These are phyloP conservation scores for Dinoponera quadriceps DNA, from an alignment of 1,140 invertebrate species.

Conservation along the genomic window DNA sequence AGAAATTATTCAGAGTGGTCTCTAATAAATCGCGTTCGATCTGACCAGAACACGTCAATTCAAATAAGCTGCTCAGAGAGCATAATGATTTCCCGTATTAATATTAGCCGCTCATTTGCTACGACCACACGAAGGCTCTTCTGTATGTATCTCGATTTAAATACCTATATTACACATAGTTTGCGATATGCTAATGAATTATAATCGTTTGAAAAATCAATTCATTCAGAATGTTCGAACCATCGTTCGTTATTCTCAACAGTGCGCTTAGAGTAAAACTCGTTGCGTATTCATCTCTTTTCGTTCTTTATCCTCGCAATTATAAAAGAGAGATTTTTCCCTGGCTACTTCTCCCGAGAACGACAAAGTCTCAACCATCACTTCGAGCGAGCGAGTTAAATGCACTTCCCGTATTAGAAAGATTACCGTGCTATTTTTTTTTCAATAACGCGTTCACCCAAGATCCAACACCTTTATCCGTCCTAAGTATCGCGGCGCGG, in stretches of 20 bases:
- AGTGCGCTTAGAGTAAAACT: background rate
- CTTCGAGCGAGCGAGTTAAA: background rate
- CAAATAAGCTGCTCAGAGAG: constrained; percentile 26
- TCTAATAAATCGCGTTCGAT: constrained; percentile 12
- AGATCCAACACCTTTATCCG: constrained; percentile 1
- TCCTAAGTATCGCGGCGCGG: constrained; percentile 21
- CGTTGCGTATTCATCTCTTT: background rate
- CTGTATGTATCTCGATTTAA: background rate
- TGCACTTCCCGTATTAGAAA: background rate
- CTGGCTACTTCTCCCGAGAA: background rate
- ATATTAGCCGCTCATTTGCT: constrained; percentile 34
- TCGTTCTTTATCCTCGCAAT: background rate
- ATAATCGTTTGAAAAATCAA: background rate
- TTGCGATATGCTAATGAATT: background rate
- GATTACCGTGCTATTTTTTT: background rate
- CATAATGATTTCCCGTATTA: constrained; percentile 34
- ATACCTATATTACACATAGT: background rate
- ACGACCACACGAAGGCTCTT: background rate
- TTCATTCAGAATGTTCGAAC: no score
- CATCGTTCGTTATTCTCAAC: background rate
- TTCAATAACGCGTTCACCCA: background rate
- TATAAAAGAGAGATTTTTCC: background rate
- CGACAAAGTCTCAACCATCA: background rate
- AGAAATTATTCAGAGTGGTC: constrained; percentile 7
- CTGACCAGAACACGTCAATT: constrained; percentile 26